A percentile compares a stretch with the other conserved stretches of the same genome.
These are phyloP conservation scores for Molossus alvarezi DNA, from an alignment of 2,797 vertebrate species.

Conservation along the genomic window DNA sequence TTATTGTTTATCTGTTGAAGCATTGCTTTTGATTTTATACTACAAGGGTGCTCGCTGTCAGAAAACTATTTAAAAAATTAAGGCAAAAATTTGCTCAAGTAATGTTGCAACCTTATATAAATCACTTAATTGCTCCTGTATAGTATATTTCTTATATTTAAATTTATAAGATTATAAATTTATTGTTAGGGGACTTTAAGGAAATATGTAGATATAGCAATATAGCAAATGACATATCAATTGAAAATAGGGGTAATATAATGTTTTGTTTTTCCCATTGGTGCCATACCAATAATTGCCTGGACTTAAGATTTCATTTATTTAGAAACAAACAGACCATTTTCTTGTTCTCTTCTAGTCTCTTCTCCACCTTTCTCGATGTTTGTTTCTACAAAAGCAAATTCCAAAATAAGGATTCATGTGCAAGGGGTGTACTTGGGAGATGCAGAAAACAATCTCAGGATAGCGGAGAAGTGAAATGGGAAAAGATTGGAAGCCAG, in stretches of 20 bases:
- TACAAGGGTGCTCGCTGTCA: background rate
- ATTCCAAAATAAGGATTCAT: background rate
- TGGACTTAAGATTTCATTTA: background rate
- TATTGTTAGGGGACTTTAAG: background rate
- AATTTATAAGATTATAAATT: background rate
- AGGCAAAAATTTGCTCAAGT: background rate
- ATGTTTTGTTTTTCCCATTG: conserved; percentile 16
- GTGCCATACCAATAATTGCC: background rate
- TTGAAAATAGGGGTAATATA: background rate
- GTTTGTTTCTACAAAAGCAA: background rate
- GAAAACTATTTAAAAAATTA: conserved; percentile 27
- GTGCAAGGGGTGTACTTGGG: background rate
- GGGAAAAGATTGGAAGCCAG: background rate
- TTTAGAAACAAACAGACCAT: background rate
- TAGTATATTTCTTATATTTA: background rate
- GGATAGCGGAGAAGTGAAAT: background rate
- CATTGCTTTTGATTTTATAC: conserved; percentile 54
- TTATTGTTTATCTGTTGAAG: conserved; percentile 6
- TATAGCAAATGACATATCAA: background rate
- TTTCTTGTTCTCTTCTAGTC: background rate
- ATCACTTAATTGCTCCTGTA: background rate
- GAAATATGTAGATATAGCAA: background rate
- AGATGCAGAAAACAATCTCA: background rate
- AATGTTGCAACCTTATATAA: background rate
- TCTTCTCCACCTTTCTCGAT: background rate